Evolutionary conservation across 2,888 invertebrate genomes (phyloP).

Genomic region (Callosobruchus maculatus): DNA sequence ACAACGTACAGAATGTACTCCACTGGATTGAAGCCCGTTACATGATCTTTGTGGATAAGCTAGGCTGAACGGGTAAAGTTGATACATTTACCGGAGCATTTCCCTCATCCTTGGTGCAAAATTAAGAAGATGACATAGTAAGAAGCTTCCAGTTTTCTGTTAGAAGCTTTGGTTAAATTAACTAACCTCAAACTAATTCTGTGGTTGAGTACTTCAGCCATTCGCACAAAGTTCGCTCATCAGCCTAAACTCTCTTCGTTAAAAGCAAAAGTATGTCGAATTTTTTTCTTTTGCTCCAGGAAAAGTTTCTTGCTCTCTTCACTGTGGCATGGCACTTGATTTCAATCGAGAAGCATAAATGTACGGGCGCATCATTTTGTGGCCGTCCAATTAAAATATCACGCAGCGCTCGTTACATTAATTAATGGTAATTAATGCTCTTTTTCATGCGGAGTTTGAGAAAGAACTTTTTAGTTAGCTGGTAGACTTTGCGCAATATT

Average conservation of each 20-base stretch:
- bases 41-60: no score
- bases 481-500: not conserved
- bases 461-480: not conserved
- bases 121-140: not conserved
- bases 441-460: not conserved
- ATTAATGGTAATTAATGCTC: not conserved
- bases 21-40: no score
- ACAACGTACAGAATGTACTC: no score
- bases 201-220: not conserved
- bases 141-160: not conserved
- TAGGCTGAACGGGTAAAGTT: no score
- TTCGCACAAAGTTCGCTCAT: not conserved
- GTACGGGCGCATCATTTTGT: not conserved
- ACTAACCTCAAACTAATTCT: not conserved
- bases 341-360: not conserved
- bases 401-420: not conserved
- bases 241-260: not conserved
- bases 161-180: not conserved
- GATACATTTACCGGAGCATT: no score
- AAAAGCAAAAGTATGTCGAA: not conserved
- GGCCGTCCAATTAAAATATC: not conserved
- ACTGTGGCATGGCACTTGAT: not conserved
- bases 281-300: not conserved
- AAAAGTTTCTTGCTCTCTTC: not conserved
- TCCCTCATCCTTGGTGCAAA: not conserved